Evolutionary conservation across 2,113 vertebrate genomes (phyloP).

Genomic region (Ceyx melanurus): DNA sequence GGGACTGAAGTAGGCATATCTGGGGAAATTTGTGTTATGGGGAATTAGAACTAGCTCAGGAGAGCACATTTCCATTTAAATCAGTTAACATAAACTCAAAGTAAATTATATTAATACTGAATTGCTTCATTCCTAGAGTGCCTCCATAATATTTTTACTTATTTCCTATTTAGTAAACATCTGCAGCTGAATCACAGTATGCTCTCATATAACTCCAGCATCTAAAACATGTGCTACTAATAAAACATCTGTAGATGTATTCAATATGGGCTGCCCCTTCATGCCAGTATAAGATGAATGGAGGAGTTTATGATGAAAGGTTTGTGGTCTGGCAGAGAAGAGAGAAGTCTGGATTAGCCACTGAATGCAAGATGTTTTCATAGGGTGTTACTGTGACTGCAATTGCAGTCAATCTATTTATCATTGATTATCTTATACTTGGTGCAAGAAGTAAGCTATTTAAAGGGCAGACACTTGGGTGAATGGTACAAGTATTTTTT

Average conservation of each 20-base stretch:
- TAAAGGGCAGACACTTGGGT: neutral
- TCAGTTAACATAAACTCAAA: neutral
- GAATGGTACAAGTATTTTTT: neutral
- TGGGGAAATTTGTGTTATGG: neutral
- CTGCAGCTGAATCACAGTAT: conserved; percentile 57
- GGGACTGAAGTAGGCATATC: neutral
- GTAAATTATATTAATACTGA: conserved; percentile 34
- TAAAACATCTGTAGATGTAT: conserved; percentile 51
- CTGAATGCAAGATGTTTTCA: conserved; percentile 47
- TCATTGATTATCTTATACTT: neutral
- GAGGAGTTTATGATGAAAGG: conserved; percentile 54
- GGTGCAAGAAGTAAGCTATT: neutral
- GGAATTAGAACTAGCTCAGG: neutral
- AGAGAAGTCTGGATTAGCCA: conserved; percentile 39
- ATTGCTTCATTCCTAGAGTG: neutral
- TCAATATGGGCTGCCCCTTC: neutral
- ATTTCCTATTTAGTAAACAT: conserved; percentile 50
- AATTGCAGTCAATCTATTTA: conserved; percentile 12
- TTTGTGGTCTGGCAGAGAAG: conserved; percentile 53
- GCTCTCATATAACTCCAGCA: conserved; percentile 6
- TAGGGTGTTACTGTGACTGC: neutral
- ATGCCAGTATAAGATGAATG: conserved; percentile 33
- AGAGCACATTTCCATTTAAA: conserved; percentile 13
- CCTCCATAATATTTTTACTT: conserved; percentile 29
- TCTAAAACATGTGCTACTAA: conserved; percentile 51